Evolutionary conservation across 2,888 invertebrate species (phyloP).

Genomic region (Ephialtes manifestator): DNA sequence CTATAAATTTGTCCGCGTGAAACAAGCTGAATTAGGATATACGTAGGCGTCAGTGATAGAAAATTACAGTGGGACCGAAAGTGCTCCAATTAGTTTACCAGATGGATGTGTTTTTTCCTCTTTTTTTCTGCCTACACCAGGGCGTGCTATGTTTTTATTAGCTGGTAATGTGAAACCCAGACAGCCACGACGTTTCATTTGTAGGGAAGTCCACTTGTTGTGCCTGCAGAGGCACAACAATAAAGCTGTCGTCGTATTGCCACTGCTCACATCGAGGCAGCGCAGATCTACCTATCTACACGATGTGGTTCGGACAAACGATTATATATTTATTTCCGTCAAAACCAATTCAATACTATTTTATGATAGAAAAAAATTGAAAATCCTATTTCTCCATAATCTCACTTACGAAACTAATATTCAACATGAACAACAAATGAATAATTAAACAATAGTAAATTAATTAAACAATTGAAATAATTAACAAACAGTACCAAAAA

Average conservation of each 20-base stretch:
- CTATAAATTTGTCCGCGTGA: slow-evolving; percentile 12
- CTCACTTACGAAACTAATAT: background rate
- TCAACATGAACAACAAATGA: background rate
- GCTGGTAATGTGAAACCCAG: slow-evolving; percentile 68
- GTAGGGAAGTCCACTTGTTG: slow-evolving; percentile 45
- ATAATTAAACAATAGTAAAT: too few relatives aligned
- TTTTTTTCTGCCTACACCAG: slow-evolving; percentile 18
- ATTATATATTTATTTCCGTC: background rate
- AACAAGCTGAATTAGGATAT: slow-evolving; percentile 26
- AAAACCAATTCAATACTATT: background rate
- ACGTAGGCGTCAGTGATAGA: slow-evolving; percentile 11
- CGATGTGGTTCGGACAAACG: background rate
- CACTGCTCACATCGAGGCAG: slow-evolving; percentile 3
- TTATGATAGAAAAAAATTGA: background rate
- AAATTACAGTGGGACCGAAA: slow-evolving; percentile 39
- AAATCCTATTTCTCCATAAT: background rate
- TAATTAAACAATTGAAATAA: too few relatives aligned
- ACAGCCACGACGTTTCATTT: slow-evolving; percentile 32
- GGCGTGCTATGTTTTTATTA: slow-evolving; percentile 60
- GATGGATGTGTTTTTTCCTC: slow-evolving; percentile 51
- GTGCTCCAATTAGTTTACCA: slow-evolving; percentile 50
- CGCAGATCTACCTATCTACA: slow-evolving; percentile 4
- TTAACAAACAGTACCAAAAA: background rate
- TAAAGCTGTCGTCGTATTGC: slow-evolving; percentile 48
- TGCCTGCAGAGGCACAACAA: slow-evolving; percentile 5